A percentile compares a stretch with the other conserved stretches of the same genome.
Evolutionary conservation across 1,140 invertebrate genomes (phyloP).

Genomic region (Drosophila ironensis): DNA sequence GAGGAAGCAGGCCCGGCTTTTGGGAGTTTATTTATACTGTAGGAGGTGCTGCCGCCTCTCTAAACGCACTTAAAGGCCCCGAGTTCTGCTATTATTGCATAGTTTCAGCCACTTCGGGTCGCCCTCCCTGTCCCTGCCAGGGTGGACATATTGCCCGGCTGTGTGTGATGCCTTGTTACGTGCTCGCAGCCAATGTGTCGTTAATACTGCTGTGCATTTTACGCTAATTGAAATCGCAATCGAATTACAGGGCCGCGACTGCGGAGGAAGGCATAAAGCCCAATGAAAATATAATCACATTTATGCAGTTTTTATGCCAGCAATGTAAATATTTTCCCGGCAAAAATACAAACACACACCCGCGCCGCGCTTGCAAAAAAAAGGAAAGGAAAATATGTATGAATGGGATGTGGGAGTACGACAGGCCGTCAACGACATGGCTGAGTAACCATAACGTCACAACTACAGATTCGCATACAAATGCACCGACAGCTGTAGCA

Average conservation of each 20-base stretch:
- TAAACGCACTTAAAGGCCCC: too few relatives aligned
- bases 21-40: too few relatives aligned
- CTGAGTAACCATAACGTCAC: conserved; percentile 39
- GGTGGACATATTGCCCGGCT: conserved; percentile 19
- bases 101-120: too few relatives aligned
- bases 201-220: conserved; percentile 53
- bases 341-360: conserved; percentile 9
- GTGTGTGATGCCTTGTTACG: background rate
- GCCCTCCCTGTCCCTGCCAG: too few relatives aligned
- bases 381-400: conserved; percentile 8
- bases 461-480: too few relatives aligned
- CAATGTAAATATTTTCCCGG: conserved; percentile 72
- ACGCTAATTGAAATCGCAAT: conserved; percentile 79
- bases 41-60: too few relatives aligned
- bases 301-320: conserved; percentile 80
- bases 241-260: conserved; percentile 60
- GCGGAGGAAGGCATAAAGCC: conserved; percentile 48
- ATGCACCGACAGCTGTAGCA: too few relatives aligned
- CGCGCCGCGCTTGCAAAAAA: too few relatives aligned
- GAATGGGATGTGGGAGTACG: conserved; percentile 36
- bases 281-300: conserved; percentile 81
- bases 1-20: too few relatives aligned
- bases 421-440: conserved; percentile 27
- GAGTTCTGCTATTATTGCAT: too few relatives aligned
- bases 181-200: conserved; percentile 1